Conservation (phyloP, 2,888 invertebrate species). For the Cartodere bifasciata region DNA sequence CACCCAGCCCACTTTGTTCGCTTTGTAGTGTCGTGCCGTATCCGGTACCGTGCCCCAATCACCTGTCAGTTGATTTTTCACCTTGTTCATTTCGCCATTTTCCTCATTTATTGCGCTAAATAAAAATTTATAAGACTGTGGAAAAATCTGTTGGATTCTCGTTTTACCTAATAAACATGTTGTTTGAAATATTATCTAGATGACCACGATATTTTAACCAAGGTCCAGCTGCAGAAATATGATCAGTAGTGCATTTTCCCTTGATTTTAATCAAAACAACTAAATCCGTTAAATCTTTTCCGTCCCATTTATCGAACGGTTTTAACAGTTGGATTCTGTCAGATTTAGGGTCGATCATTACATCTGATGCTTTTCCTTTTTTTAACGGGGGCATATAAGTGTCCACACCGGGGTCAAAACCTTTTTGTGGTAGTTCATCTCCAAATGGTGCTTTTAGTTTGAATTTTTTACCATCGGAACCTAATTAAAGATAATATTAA, state of each 20-base stretch:
- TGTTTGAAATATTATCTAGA: conserved; percentile 95
- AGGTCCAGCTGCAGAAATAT: conserved; percentile 95
- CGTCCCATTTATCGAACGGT: conserved; percentile 86
- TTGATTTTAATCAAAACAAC: conserved; percentile 86
- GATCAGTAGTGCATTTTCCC: conserved; percentile 96
- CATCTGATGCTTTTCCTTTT: conserved; percentile 46
- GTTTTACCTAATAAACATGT: conserved; percentile 80
- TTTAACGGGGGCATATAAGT: conserved; percentile 77
- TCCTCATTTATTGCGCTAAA: conserved; percentile 62
- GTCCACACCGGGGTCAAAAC: conserved; percentile 89
- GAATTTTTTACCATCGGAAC: conserved; percentile 65
- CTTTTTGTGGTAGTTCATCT: conserved; percentile 76
- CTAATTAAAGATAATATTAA: too few species aligned
- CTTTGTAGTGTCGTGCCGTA: conserved; percentile 83
- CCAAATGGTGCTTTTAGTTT: conserved; percentile 64
- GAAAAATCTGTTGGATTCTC: background rate
- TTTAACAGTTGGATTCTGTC: conserved; percentile 75
- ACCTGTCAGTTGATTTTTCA: conserved; percentile 71
- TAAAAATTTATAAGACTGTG: conserved; percentile 8
- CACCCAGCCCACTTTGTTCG: conserved; percentile 65
- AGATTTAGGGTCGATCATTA: conserved; percentile 72
- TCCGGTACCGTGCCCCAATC: conserved; percentile 79
- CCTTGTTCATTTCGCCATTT: conserved; percentile 73
- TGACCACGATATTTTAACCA: conserved; percentile 96
- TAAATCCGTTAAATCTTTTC: conserved; percentile 76